A percentile compares a stretch with the other conserved stretches of the same genome.
These are phyloP conservation scores for Microplitis mediator DNA, from an alignment of 1,140 invertebrate genomes.

Conservation along the genomic window DNA sequence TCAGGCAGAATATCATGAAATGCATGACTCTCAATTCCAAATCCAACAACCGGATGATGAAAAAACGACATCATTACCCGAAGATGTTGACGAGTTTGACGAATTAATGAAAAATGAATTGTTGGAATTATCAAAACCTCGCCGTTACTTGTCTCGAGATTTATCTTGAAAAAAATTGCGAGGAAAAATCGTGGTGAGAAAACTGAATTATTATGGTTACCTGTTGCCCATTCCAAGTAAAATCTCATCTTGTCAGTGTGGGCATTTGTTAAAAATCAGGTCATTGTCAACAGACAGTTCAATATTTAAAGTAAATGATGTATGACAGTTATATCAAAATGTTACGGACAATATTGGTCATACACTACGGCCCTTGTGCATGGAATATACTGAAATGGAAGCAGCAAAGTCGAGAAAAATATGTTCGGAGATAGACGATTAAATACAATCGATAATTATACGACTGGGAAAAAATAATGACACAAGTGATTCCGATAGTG, in stretches of 20 bases:
- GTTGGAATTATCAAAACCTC: not conserved
- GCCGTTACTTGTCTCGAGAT: too few relatives aligned
- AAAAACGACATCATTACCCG: not conserved
- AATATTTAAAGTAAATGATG: not conserved
- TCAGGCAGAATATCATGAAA: conserved; percentile 20
- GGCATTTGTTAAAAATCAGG: not conserved
- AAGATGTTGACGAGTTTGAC: not conserved
- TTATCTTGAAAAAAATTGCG: not conserved
- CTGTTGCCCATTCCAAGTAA: not conserved
- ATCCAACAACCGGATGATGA: conserved; percentile 5
- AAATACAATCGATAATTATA: too few relatives aligned
- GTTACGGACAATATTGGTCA: not conserved
- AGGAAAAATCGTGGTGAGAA: not conserved
- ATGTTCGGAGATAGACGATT: too few relatives aligned
- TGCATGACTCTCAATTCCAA: conserved; percentile 10
- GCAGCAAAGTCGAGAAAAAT: not conserved
- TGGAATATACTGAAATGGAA: not conserved
- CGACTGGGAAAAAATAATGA: too few relatives aligned
- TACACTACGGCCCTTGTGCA: not conserved
- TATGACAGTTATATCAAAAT: not conserved
- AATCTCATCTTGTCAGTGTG: not conserved
- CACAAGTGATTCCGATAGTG: too few relatives aligned
- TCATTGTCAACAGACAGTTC: not conserved
- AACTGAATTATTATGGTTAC: not conserved
- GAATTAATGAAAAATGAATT: not conserved